These are phyloP conservation scores for Diaphora mendica DNA, from an alignment of 2,888 invertebrate genomes.

Conservation along the genomic window DNA sequence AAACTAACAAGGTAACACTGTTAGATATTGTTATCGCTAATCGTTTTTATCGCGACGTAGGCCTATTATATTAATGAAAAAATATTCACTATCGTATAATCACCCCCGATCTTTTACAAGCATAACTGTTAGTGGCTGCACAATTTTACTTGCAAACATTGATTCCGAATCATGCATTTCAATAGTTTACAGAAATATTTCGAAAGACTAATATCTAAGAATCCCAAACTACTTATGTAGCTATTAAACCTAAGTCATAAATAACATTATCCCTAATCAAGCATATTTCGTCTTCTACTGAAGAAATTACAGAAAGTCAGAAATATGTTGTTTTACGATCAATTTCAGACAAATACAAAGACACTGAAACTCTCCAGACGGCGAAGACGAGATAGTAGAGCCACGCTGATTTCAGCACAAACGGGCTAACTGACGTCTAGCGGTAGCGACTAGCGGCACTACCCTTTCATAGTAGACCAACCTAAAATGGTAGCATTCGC, in stretches of 20 bases:
- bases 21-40: background rate
- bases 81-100: background rate
- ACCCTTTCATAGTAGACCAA: too few species aligned
- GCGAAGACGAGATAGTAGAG: background rate
- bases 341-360: background rate
- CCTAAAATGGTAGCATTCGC: too few species aligned
- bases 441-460: too few species aligned
- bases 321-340: background rate
- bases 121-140: background rate
- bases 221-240: background rate
- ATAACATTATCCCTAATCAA: background rate
- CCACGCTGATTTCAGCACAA: too few species aligned
- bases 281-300: too few species aligned
- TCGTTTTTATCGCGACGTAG: background rate
- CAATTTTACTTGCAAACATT: background rate
- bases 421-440: too few species aligned
- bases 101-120: background rate
- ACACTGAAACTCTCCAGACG: background rate
- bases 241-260: background rate
- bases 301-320: background rate
- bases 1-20: background rate
- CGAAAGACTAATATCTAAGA: background rate
- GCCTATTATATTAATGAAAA: background rate
- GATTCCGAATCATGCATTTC: background rate
- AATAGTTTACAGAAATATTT: background rate